Percentiles rank a stretch among this genome's conserved stretches.
Conservation (phyloP, 2,113 vertebrate species). For the Piprites chloris region DNA sequence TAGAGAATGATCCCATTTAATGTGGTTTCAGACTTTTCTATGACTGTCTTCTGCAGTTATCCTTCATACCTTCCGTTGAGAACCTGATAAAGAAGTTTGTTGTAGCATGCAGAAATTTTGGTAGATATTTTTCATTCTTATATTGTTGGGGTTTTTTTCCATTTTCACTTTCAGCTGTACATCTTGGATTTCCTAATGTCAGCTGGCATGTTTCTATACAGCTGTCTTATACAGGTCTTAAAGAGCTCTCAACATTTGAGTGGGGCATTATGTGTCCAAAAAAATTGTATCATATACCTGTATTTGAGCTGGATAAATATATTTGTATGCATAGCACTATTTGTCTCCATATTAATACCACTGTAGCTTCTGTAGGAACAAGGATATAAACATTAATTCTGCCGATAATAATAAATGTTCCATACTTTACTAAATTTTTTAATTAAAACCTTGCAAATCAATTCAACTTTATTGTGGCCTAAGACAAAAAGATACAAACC, state of each 20-base stretch:
- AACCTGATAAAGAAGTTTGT: background rate
- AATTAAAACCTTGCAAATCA: background rate
- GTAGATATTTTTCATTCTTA: background rate
- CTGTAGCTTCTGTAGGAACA: background rate
- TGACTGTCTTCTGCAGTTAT: background rate
- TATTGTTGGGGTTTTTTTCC: accelerated
- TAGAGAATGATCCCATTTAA: background rate
- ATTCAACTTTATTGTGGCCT: background rate
- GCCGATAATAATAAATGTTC: background rate
- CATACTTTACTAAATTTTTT: background rate
- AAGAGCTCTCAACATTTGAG: background rate
- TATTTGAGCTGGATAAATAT: background rate
- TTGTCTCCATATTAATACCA: background rate
- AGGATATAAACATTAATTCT: background rate
- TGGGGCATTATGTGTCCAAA: background rate
- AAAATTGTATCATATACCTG: background rate
- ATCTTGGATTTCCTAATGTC: background rate
- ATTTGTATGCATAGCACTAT: background rate
- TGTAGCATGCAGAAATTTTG: background rate
- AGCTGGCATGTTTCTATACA: background rate
- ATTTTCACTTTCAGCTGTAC: background rate
- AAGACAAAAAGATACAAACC: background rate
- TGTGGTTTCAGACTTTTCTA: background rate
- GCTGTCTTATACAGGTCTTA: background rate
- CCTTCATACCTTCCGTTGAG: background rate